phyloP scores from a whole-genome alignment of 2,797 vertebrate genomes.

The Paguma larvata region DNA sequence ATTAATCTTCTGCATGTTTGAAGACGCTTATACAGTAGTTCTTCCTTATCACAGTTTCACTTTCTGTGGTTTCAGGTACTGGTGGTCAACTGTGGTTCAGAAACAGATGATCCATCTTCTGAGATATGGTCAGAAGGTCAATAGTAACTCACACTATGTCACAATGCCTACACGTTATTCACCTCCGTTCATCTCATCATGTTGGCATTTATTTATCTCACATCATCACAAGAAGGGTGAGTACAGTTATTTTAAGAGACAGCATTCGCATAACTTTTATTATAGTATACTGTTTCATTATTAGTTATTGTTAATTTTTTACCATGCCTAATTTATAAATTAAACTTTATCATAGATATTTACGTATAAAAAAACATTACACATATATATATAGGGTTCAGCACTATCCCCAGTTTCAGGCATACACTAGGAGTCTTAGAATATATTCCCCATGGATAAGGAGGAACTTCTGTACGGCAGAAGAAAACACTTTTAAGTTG shows the following conservation, averaged over 20 bases:
- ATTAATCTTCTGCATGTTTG: background rate
- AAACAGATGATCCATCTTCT: background rate
- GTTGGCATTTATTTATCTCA: background rate
- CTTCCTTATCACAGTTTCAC: background rate
- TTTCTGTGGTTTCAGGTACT: background rate
- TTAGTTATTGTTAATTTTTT: background rate
- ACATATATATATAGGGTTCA: background rate
- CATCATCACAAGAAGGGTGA: background rate
- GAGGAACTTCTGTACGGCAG: background rate
- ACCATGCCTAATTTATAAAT: background rate
- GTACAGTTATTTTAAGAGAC: background rate
- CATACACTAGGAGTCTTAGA: background rate
- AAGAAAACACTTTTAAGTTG: background rate
- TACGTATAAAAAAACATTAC: background rate
- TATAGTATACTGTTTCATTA: background rate
- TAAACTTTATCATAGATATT: background rate
- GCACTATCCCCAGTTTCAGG: background rate
- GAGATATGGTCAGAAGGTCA: background rate
- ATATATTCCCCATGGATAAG: background rate
- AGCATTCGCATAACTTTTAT: background rate
- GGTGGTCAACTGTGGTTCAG: background rate
- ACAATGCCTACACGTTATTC: background rate
- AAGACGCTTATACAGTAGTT: background rate
- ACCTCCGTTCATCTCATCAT: background rate
- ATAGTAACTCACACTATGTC: background rate